Evolutionary conservation across 1,140 invertebrate genomes (phyloP).

Genomic region (Habropoda laboriosa): DNA sequence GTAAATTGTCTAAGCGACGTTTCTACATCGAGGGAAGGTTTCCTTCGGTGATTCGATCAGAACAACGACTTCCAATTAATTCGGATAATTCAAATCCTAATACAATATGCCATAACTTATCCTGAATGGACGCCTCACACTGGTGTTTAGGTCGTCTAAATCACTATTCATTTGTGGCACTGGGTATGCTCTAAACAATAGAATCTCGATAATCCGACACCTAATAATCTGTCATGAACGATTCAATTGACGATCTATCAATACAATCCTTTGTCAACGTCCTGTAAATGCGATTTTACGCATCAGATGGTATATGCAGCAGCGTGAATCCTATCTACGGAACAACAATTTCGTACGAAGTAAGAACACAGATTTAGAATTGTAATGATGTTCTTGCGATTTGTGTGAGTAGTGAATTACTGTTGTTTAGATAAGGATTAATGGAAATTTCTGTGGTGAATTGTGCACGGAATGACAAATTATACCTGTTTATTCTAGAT

Average conservation of each 20-base stretch:
- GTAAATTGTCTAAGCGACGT: too few relatives aligned
- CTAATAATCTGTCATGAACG: slow-evolving; percentile 42
- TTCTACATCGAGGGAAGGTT: neutral
- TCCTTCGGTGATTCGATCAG: neutral
- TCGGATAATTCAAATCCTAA: slow-evolving; percentile 8
- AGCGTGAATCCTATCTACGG: neutral
- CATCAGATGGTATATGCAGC: too few relatives aligned
- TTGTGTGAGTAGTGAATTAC: too few relatives aligned
- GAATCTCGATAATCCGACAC: slow-evolving; percentile 44
- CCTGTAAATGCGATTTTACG: neutral
- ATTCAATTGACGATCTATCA: slow-evolving; percentile 30
- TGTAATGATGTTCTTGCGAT: too few relatives aligned
- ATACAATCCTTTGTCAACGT: slow-evolving; percentile 4
- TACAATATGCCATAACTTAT: slow-evolving; percentile 28
- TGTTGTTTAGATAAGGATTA: too few relatives aligned
- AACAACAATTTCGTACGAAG: neutral
- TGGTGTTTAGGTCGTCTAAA: slow-evolving; percentile 28
- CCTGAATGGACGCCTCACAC: slow-evolving; percentile 25
- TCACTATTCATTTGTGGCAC: slow-evolving; percentile 43
- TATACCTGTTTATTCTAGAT: too few relatives aligned
- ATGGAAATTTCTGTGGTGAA: too few relatives aligned
- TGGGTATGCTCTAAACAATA: slow-evolving; percentile 36
- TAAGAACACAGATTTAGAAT: too few relatives aligned
- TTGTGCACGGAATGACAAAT: too few relatives aligned
- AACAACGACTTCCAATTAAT: slow-evolving; percentile 22